phyloP scores from a whole-genome alignment of 2,888 invertebrate species.

The Diaprepes abbreviatus region DNA sequence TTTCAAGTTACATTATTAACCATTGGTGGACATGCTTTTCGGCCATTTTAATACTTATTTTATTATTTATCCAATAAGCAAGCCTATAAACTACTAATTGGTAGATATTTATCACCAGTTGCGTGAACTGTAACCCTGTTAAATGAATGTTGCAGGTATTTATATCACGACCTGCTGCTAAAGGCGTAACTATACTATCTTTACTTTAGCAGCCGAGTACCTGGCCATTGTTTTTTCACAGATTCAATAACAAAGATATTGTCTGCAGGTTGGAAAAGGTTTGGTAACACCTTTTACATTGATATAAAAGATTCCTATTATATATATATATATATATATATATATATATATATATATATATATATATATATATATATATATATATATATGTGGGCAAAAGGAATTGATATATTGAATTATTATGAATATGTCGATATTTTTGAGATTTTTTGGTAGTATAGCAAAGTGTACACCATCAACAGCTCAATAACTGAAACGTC shows the following conservation, averaged over 20 bases:
- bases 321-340: no score
- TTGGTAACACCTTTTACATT: no score
- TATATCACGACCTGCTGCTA: slow-evolving; percentile 60
- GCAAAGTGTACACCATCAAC: no score
- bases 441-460: no score
- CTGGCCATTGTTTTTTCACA: slow-evolving; percentile 57
- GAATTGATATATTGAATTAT: no score
- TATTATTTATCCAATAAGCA: slow-evolving; percentile 59
- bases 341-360: no score
- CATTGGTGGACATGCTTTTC: background rate
- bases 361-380: no score
- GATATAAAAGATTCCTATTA: no score
- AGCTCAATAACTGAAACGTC: no score
- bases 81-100: slow-evolving; percentile 65
- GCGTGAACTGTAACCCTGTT: slow-evolving; percentile 64
- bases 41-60: slow-evolving; percentile 46
- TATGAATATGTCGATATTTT: no score
- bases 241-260: slow-evolving; percentile 54
- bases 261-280: slow-evolving; percentile 33
- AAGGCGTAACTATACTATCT: slow-evolving; percentile 55
- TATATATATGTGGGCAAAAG: no score
- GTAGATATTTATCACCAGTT: slow-evolving; percentile 65
- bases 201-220: slow-evolving; percentile 41
- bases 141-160: slow-evolving; percentile 60
- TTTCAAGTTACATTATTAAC: background rate